These are phyloP conservation scores for Nemopilema nomurai DNA, from an alignment of 30 jellyfish, hydroid and myxozoan genomes.

Conservation along the genomic window DNA sequence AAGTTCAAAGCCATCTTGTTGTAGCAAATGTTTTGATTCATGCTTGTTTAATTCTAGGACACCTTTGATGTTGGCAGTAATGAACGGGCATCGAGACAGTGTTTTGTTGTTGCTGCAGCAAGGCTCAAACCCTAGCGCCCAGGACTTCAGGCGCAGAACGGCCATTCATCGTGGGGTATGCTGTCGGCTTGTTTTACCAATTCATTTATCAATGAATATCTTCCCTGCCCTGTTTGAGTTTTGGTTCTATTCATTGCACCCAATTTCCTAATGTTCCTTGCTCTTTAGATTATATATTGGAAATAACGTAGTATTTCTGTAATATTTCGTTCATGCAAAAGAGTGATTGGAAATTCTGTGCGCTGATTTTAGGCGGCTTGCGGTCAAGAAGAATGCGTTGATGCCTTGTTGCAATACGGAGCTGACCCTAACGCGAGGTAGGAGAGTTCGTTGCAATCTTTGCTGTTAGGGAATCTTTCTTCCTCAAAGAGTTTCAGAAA, in stretches of 20 bases:
- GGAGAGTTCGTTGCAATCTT: background rate
- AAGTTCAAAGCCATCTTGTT: too few species aligned
- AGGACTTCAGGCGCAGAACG: constrained; percentile 76
- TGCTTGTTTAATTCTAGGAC: constrained; percentile 51
- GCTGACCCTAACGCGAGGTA: constrained; percentile 94
- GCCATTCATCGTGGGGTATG: constrained; percentile 97
- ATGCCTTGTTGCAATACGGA: constrained; percentile 80
- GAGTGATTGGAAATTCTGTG: background rate
- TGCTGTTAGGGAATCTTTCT: too few species aligned
- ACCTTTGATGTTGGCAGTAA: constrained; percentile 97
- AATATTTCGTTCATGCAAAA: background rate
- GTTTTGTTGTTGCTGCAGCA: constrained; percentile 81
- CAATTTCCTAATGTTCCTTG: too few species aligned
- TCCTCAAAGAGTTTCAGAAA: too few species aligned
- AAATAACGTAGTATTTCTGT: too few species aligned
- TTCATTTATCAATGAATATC: background rate
- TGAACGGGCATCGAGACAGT: constrained; percentile 92
- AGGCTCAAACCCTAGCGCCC: constrained; percentile 97
- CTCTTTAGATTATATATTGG: too few species aligned
- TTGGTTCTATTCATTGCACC: too few species aligned
- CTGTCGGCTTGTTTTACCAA: background rate
- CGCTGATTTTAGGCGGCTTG: constrained; percentile 74
- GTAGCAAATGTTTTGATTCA: background rate
- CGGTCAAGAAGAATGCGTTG: constrained; percentile 98
- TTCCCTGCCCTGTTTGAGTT: too few species aligned